Percentiles rank a stretch among this genome's conserved stretches.
These are phyloP conservation scores for Apis florea DNA, from an alignment of 1,140 invertebrate species.

Conservation along the genomic window DNA sequence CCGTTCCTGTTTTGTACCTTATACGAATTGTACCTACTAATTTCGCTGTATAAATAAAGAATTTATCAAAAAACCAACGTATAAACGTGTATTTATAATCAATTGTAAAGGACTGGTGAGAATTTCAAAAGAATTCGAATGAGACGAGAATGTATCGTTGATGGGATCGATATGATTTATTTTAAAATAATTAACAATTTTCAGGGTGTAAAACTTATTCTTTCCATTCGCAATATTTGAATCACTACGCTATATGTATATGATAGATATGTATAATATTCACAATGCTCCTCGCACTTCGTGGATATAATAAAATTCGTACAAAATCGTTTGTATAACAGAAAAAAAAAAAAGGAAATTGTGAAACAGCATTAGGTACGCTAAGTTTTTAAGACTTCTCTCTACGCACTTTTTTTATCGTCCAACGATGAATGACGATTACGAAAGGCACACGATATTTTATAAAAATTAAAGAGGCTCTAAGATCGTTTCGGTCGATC, in stretches of 20 bases:
- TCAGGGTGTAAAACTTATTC: conserved; percentile 49
- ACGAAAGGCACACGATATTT: conserved; percentile 40
- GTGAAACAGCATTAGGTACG: conserved; percentile 68
- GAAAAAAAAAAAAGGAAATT: conserved; percentile 36
- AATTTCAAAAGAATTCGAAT: not conserved
- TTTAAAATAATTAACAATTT: conserved; percentile 78
- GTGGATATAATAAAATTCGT: conserved; percentile 75
- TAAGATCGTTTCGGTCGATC: conserved; percentile 24
- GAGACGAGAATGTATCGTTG: not conserved
- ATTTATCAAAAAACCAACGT: not conserved
- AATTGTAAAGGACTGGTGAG: not conserved
- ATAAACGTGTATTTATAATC: too few species aligned
- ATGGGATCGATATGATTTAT: conserved; percentile 70
- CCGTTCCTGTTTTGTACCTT: conserved; percentile 53
- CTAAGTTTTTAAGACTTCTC: conserved; percentile 39
- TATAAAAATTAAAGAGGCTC: conserved; percentile 7
- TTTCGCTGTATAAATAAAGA: conserved; percentile 38
- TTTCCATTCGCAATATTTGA: conserved; percentile 8
- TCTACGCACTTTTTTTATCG: conserved; percentile 30
- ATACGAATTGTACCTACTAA: conserved; percentile 41
- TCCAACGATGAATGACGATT: not conserved
- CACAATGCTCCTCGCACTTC: conserved; percentile 69
- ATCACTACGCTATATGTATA: conserved; percentile 66
- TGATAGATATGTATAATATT: conserved; percentile 78
- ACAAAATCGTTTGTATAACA: conserved; percentile 75